Conservation (phyloP, 2,113 vertebrate genomes). For the Ciconia stormi region DNA sequence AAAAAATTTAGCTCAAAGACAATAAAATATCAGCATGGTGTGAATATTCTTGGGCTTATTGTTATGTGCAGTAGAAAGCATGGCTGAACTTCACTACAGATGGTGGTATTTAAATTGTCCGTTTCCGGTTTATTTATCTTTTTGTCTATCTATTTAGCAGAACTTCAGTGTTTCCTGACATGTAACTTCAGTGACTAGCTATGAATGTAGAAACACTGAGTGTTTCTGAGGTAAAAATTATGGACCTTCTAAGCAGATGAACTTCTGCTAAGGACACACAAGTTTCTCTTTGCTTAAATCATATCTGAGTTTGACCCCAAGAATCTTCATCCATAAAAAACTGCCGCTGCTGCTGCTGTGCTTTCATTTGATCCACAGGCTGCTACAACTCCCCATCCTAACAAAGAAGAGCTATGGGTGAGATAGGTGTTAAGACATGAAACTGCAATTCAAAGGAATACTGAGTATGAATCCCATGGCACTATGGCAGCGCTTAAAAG, state of each 20-base stretch:
- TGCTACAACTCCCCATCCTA: background rate
- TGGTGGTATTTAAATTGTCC: background rate
- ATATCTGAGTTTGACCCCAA: background rate
- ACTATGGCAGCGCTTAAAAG: background rate
- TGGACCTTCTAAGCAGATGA: background rate
- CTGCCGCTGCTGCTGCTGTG: background rate
- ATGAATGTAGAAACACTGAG: background rate
- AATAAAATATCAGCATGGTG: background rate
- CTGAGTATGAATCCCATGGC: background rate
- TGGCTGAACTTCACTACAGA: background rate
- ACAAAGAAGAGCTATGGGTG: background rate
- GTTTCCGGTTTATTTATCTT: background rate
- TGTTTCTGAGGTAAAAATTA: background rate
- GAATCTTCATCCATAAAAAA: background rate
- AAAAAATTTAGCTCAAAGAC: background rate
- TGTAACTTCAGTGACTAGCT: background rate
- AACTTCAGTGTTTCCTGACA: background rate
- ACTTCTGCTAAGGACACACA: background rate
- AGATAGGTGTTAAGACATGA: background rate
- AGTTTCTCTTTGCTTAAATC: background rate
- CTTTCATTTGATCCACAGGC: background rate
- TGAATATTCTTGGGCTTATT: background rate
- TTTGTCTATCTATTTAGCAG: background rate
- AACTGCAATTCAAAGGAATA: conserved; percentile 6
- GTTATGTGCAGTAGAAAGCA: background rate